phyloP scores from a whole-genome alignment of 2,888 invertebrate genomes.

The Coelopa pilipes region DNA sequence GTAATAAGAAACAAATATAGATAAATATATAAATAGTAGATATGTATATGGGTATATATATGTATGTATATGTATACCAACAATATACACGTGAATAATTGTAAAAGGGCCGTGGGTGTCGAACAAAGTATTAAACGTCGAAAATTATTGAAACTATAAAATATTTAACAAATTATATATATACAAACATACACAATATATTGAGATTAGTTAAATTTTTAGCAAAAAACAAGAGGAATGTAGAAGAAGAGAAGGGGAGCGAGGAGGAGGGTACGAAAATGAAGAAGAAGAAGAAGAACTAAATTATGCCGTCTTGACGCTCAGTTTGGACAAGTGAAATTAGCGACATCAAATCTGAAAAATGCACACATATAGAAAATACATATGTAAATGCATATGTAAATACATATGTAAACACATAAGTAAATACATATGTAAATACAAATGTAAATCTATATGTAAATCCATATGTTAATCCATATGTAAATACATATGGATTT shows the following conservation, averaged over 20 bases:
- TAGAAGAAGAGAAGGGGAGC: no score
- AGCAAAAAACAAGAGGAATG: slow-evolving; percentile 45
- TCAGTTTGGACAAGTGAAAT: slow-evolving; percentile 8
- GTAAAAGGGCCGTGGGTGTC: slow-evolving; percentile 6
- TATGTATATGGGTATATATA: not conserved
- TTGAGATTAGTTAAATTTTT: slow-evolving; percentile 56
- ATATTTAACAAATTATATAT: slow-evolving; percentile 38
- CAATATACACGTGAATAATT: not conserved
- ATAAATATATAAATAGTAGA: not conserved
- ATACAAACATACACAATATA: slow-evolving; percentile 27
- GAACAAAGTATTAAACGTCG: slow-evolving; percentile 19
- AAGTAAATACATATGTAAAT: not conserved
- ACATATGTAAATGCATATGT: not conserved
- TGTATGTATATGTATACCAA: not conserved
- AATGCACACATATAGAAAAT: not conserved
- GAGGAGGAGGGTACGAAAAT: no score
- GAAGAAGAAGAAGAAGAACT: no score
- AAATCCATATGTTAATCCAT: no score
- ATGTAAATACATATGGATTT: slow-evolving; percentile 3
- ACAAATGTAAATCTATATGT: not conserved
- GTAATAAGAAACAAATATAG: not conserved
- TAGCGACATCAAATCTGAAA: not conserved
- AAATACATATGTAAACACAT: no score
- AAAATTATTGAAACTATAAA: slow-evolving; percentile 27
- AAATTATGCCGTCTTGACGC: slow-evolving; percentile 6